Percentiles rank a stretch among this genome's conserved stretches.
Conservation (phyloP, 1,140 invertebrate genomes). For the Calosoma granatense region DNA sequence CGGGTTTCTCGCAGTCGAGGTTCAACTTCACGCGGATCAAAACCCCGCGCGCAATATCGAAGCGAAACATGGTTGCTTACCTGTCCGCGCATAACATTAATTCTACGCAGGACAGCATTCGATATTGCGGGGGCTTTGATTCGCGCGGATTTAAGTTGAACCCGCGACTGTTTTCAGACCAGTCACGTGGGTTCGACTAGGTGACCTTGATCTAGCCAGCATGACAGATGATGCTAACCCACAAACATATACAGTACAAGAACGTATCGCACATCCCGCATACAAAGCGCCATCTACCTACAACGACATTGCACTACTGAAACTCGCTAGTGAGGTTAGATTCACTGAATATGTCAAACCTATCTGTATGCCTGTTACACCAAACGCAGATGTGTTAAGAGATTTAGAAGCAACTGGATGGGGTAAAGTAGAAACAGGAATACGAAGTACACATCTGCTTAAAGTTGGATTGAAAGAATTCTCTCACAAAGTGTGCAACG, state of each 20-base stretch:
- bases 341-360: constrained; percentile 69
- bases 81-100: too few relatives aligned
- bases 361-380: constrained; percentile 50
- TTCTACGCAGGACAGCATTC: too few relatives aligned
- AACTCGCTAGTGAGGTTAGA: constrained; percentile 49
- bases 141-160: too few relatives aligned
- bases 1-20: too few relatives aligned
- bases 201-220: constrained; percentile 28
- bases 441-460: neutral
- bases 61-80: too few relatives aligned
- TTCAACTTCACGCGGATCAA: too few relatives aligned
- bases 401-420: constrained; percentile 52
- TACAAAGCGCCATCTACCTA: constrained; percentile 37
- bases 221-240: constrained; percentile 28
- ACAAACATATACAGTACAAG: constrained; percentile 34
- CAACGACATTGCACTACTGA: constrained; percentile 66
- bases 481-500: neutral
- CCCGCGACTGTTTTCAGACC: neutral
- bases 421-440: constrained; percentile 17
- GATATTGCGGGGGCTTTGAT: too few relatives aligned
- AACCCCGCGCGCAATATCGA: too few relatives aligned
- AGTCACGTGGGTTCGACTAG: constrained; percentile 21
- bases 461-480: neutral
- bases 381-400: constrained; percentile 48
- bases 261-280: constrained; percentile 37